phyloP scores from a whole-genome alignment of 2,113 vertebrate species.

The Rafetus swinhoei region DNA sequence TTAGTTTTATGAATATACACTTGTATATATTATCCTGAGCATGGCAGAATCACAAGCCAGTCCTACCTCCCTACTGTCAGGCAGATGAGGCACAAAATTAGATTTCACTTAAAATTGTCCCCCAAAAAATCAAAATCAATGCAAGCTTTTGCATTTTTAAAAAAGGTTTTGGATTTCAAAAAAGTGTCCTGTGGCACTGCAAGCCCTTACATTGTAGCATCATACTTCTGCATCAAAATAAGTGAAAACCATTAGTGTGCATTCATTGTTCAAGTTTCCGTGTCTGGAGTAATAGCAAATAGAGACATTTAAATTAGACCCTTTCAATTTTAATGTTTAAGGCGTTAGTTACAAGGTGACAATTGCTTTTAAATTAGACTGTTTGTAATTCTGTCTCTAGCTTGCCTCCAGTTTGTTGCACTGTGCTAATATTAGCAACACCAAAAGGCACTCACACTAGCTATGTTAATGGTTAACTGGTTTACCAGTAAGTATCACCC shows the following conservation, averaged over 20 bases:
- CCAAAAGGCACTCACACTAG: neutral
- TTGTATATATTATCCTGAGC: accelerated
- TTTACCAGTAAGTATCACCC: too few species aligned
- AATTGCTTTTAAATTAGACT: neutral
- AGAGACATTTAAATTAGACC: neutral
- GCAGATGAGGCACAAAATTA: accelerated
- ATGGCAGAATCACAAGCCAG: neutral
- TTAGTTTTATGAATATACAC: accelerated
- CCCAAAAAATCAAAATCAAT: neutral
- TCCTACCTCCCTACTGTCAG: accelerated
- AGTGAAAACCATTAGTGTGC: neutral
- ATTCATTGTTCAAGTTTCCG: neutral
- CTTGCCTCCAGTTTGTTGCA: neutral
- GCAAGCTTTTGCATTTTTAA: neutral
- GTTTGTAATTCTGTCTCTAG: neutral
- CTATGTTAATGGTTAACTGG: too few species aligned
- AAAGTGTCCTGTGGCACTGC: neutral
- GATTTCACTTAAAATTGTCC: neutral
- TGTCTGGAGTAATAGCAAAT: neutral
- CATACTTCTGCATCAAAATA: neutral
- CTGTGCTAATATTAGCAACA: neutral
- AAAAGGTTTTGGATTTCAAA: neutral
- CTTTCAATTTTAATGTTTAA: neutral
- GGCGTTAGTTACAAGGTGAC: neutral
- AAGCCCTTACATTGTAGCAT: neutral